Percentiles rank a stretch among this genome's conserved stretches.
phyloP scores from a whole-genome alignment of 2,113 vertebrate species.

The Neolamprologus sp. region DNA sequence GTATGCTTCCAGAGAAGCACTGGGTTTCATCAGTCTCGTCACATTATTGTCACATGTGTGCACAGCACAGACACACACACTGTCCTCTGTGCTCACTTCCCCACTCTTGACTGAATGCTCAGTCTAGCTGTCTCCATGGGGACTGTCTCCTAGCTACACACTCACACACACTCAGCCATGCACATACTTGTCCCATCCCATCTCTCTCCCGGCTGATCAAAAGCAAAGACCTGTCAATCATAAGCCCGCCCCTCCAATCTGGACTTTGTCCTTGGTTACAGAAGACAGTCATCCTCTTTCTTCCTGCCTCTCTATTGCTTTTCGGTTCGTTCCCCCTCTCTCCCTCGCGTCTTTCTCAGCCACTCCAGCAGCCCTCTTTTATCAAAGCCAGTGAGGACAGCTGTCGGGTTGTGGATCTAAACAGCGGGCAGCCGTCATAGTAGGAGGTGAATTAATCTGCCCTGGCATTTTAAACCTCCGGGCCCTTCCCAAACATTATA shows the following conservation, averaged over 20 bases:
- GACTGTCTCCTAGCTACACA: slow-evolving; percentile 52
- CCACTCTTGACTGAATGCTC: slow-evolving; percentile 32
- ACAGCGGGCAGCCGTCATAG: slow-evolving; percentile 21
- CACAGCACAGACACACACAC: background rate
- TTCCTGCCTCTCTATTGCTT: background rate
- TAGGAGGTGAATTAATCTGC: slow-evolving; percentile 57
- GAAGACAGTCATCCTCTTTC: slow-evolving; percentile 11
- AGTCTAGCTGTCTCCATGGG: slow-evolving; percentile 54
- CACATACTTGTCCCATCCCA: slow-evolving; percentile 34
- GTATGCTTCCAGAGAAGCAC: background rate
- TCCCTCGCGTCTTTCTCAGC: background rate
- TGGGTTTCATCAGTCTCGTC: slow-evolving; percentile 25
- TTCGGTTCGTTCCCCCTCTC: background rate
- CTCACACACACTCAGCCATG: background rate
- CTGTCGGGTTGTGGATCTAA: slow-evolving; percentile 39
- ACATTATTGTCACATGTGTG: slow-evolving; percentile 41
- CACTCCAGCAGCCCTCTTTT: slow-evolving; percentile 4
- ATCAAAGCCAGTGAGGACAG: slow-evolving; percentile 42
- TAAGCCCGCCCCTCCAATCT: slow-evolving; percentile 19
- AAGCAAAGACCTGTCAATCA: slow-evolving; percentile 56
- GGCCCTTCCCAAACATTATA: slow-evolving; percentile 25
- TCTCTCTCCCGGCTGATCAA: slow-evolving; percentile 61
- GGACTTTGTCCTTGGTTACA: slow-evolving; percentile 38
- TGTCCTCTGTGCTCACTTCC: slow-evolving; percentile 4
- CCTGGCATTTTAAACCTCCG: slow-evolving; percentile 47